phyloP scores from a whole-genome alignment of 2,888 invertebrate genomes.

The Erynnis tages region DNA sequence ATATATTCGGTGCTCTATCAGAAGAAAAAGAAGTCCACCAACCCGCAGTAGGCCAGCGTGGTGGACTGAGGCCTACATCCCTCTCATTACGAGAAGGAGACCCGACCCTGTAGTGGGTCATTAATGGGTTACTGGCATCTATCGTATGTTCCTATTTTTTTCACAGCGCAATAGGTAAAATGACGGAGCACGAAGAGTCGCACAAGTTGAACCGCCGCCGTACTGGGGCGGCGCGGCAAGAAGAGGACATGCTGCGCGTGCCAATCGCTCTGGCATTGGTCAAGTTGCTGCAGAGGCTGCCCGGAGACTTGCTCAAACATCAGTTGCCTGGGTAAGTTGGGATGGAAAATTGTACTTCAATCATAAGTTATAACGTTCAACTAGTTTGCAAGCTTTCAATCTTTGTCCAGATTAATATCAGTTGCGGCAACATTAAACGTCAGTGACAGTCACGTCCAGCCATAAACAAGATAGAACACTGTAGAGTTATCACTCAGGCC shows the following conservation, averaged over 20 bases:
- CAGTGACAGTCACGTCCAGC: too few species aligned
- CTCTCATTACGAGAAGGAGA: too few species aligned
- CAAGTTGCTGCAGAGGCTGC: slow-evolving; percentile 93
- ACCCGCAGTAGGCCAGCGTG: too few species aligned
- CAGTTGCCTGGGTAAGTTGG: slow-evolving; percentile 89
- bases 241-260: slow-evolving; percentile 93
- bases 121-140: too few species aligned
- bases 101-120: too few species aligned
- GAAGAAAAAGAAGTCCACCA: slow-evolving; percentile 96
- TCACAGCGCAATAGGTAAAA: slow-evolving; percentile 67
- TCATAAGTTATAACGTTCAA: too few species aligned
- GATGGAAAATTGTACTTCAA: background rate
- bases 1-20: slow-evolving; percentile 92
- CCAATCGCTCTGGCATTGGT: slow-evolving; percentile 96
- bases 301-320: slow-evolving; percentile 86
- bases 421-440: too few species aligned
- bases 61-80: too few species aligned
- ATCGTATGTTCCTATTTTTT: background rate
- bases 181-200: slow-evolving; percentile 87
- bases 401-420: too few species aligned
- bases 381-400: too few species aligned
- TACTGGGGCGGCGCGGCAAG: slow-evolving; percentile 86
- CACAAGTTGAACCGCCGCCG: slow-evolving; percentile 90
- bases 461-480: too few species aligned
- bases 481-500: too few species aligned